Evolutionary conservation across 2,797 vertebrate species (phyloP), one percentile per base, ranked within the genome.

Genomic region (Coregonus ussuriensis): DNA sequence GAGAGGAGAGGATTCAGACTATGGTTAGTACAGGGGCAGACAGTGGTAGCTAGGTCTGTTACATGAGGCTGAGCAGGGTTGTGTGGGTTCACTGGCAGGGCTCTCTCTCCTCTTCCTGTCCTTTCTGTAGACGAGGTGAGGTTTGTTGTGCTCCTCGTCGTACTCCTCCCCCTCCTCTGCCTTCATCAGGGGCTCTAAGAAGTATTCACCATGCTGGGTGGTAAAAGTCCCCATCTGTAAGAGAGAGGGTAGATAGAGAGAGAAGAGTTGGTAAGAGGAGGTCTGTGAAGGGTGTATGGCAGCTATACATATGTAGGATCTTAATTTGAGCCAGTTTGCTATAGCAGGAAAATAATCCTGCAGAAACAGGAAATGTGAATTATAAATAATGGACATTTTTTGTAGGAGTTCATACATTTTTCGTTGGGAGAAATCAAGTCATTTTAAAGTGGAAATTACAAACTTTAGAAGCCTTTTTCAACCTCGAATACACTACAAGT

Each of bases 221-320:
- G 94, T 96, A 94, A 99, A 99, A 70, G 96, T 97, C 83, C 98
- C 98, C 86, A 97, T 94, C 98, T 99, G 85, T 21, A 80, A 83
- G 82, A 83, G 37, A 73, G 37, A 78, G 65, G 35, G 21, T 47
- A 25, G 9, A 41, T 4, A 52, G 31, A 4, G 16, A 9, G 69
- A 54, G 63, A 70, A 15, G 18, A 79, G 59, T 59, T 1, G 65
- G 56, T 15, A 18, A 25, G n/a, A 77, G 62, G 75, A 4, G 66
- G 86, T 76, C 75, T 21, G 71, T 37, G 16, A n/a, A 70, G 5
- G 47, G 35, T n/a, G 56, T n/a, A 21, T 21, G 53, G 5, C 15
- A 62, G n/a, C n/a, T 62, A 62, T 11, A 13, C 41, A 47, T 13
- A 47, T 47, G 41, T 47, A 47, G 41, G 41, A 47, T 47, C 1